Evolutionary conservation across 2,797 vertebrate genomes (phyloP), one percentile per base, ranked within the genome.

Genomic region (Chaetodon trifasciatus): DNA sequence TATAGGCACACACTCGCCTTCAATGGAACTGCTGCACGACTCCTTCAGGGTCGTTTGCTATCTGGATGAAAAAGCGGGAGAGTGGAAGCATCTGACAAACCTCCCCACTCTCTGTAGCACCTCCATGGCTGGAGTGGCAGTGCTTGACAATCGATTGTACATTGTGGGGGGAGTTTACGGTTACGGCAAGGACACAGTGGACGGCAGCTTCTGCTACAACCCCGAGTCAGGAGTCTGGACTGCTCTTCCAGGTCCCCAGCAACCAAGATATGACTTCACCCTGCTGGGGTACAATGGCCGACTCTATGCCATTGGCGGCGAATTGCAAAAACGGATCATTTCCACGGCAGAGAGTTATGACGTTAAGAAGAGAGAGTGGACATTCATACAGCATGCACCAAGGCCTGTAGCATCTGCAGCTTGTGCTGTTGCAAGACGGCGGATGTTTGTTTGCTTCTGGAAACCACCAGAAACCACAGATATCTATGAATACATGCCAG

Each of bases 361-460:
- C 1, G 49, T 94, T 4, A 84, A 91, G 15, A 93, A 92, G 0
- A 92, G 82, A 37, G 89, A 94, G 12, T 99, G 98, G 98, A 95
- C 90, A 0, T 97, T 96, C 0, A 90, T 96, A n/a, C 93, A 94
- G 0, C 94, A 96, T 2, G 91, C 98, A 5, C 98, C 98, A 0
- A 96, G 97, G 71, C 96, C 98, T 0, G 96, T 97, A 0, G 91
- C 96, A 0, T 96, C 96, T 0, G 96, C 94, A 0, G 98, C 97
- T 0, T 97, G 96, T 0, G 93, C 97, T 19, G 95, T 97, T 5
- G 94, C 97, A 0, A 89, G 97, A 76, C 96, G 96, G 4, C 95
- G 97, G 82, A 96, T 99, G 66, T 99, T 99, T 0, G 91, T 99
- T 32, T 98, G 98, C 70, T 95, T 99, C 85, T 99, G 98, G 98